Conservation (phyloP, 2,113 vertebrate species). For the Oceanites oceanicus region DNA sequence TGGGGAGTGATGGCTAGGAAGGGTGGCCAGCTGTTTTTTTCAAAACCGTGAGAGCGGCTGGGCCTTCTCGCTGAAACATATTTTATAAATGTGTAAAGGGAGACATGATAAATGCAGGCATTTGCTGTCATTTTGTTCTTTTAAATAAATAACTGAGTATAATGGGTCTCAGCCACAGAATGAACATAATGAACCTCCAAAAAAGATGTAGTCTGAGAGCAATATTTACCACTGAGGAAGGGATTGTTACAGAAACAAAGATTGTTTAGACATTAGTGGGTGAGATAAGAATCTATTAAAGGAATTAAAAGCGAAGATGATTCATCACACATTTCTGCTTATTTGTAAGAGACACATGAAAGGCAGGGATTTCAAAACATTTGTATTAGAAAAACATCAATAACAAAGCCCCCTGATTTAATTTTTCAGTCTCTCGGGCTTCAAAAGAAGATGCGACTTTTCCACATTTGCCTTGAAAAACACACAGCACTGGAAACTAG, state of each 20-base stretch:
- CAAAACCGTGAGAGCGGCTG: not conserved
- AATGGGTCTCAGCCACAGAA: conserved; percentile 66
- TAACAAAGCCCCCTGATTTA: conserved; percentile 76
- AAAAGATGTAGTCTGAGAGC: conserved; percentile 68
- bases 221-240: conserved; percentile 66
- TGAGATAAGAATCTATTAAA: conserved; percentile 79
- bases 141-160: conserved; percentile 55
- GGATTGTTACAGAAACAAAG: conserved; percentile 67
- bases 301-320: conserved; percentile 78
- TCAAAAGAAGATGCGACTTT: conserved; percentile 75
- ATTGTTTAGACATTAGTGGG: conserved; percentile 59
- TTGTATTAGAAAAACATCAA: conserved; percentile 79
- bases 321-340: conserved; percentile 75
- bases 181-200: conserved; percentile 55
- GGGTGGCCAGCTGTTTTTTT: not conserved
- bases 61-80: not conserved
- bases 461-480: conserved; percentile 66
- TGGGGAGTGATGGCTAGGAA: not conserved
- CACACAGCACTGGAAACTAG: conserved; percentile 55
- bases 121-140: conserved; percentile 51
- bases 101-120: conserved; percentile 28
- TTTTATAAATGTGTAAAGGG: not conserved
- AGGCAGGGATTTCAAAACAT: conserved; percentile 78
- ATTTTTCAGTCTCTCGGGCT: conserved; percentile 73
- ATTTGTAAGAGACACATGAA: conserved; percentile 76